Percentiles rank a stretch among this genome's conserved stretches.
Evolutionary conservation across 2,113 vertebrate species (phyloP).

Genomic region (Trematocara zebra): DNA sequence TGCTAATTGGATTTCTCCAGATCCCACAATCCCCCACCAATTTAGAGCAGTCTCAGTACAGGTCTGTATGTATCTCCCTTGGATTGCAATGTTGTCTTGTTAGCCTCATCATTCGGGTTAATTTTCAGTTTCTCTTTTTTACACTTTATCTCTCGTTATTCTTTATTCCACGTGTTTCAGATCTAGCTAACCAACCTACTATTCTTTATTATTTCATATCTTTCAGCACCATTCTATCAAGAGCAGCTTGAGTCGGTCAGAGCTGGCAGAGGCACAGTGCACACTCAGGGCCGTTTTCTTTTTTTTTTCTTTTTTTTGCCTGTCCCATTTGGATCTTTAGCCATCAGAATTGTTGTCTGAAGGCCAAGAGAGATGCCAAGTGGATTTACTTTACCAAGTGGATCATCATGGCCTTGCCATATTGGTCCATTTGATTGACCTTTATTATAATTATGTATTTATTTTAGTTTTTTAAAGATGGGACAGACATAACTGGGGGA

Average conservation of each 20-base stretch:
- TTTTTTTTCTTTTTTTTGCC: too few relatives aligned
- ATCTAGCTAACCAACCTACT: background rate
- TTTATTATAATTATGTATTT: too few relatives aligned
- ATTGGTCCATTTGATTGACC: too few relatives aligned
- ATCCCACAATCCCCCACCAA: background rate
- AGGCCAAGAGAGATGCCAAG: too few relatives aligned
- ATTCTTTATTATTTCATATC: background rate
- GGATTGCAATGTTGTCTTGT: background rate
- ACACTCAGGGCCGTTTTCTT: background rate
- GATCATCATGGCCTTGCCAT: too few relatives aligned
- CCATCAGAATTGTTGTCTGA: too few relatives aligned
- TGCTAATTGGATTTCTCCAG: conserved; percentile 43
- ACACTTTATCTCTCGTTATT: background rate
- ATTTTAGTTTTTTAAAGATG: too few relatives aligned
- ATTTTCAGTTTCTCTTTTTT: background rate
- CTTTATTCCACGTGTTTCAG: background rate
- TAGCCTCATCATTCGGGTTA: conserved; percentile 1
- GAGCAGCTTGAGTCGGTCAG: background rate
- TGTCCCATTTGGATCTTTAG: too few relatives aligned
- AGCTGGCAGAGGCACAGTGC: accelerated
- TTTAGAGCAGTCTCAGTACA: background rate
- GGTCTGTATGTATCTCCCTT: background rate
- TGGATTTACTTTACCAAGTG: too few relatives aligned
- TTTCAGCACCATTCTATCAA: background rate
- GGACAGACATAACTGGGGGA: too few relatives aligned